These are phyloP conservation scores for Abscondita cerata DNA, from an alignment of 2,888 invertebrate genomes.

Conservation along the genomic window DNA sequence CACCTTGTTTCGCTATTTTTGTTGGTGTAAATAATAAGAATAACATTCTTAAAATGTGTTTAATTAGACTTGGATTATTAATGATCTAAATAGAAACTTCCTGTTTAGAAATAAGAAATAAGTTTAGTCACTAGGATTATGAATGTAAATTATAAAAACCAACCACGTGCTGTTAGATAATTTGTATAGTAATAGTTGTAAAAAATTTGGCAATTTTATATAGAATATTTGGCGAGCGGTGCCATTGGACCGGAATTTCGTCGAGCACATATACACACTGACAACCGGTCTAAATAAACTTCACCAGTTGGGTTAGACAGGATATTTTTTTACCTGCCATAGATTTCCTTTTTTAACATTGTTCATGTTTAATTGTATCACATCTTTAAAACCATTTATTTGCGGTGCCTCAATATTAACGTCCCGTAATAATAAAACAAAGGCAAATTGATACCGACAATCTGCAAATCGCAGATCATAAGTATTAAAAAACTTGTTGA, in stretches of 20 bases:
- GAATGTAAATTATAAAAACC: conserved; percentile 1
- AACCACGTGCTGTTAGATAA: neutral
- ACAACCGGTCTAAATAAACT: conserved; percentile 42
- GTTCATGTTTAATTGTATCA: conserved; percentile 4
- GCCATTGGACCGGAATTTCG: conserved; percentile 39
- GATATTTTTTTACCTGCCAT: conserved; percentile 28
- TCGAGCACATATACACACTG: conserved; percentile 25
- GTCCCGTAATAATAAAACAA: no score
- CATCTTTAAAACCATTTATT: neutral
- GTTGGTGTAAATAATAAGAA: neutral
- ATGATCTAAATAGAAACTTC: conserved; percentile 2
- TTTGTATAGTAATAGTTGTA: conserved; percentile 10
- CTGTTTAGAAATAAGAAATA: neutral
- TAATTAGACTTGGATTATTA: conserved; percentile 7
- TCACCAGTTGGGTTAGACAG: conserved; percentile 40
- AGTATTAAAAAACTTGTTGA: neutral
- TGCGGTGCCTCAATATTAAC: no score
- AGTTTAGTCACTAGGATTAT: conserved; percentile 9
- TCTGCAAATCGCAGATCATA: neutral
- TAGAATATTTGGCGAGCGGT: conserved; percentile 44
- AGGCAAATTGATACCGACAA: no score
- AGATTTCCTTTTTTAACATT: conserved; percentile 19
- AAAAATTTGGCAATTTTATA: conserved; percentile 16
- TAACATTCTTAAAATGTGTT: conserved; percentile 1
- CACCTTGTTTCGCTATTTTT: neutral